Percentiles rank a stretch among this genome's conserved stretches.
Evolutionary conservation across 2,888 invertebrate species (phyloP).

Genomic region (Smittia aterrima): DNA sequence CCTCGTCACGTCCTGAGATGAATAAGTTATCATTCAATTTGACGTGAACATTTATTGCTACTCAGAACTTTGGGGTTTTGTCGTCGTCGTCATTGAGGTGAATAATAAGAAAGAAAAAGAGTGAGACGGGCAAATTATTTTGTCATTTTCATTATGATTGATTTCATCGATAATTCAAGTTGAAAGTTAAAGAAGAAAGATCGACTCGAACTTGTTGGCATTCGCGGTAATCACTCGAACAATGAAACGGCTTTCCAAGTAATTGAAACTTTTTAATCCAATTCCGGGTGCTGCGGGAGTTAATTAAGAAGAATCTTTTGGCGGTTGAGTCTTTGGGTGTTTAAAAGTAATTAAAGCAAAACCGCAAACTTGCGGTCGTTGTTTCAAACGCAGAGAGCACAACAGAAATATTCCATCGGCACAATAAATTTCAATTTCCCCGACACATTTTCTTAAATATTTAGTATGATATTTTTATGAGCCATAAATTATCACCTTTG

Average conservation of each 20-base stretch:
- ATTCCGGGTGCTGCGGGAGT: not conserved
- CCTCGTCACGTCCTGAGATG: conserved; percentile 36
- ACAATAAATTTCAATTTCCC: conserved; percentile 40
- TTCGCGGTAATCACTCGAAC: not conserved
- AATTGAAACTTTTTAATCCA: conserved; percentile 7
- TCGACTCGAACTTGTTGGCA: conserved; percentile 2
- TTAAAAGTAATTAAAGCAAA: no score
- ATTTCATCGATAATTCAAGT: conserved; percentile 18
- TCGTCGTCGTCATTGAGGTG: not conserved
- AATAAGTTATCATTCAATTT: conserved; percentile 41
- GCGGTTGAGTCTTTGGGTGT: not conserved
- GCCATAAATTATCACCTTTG: conserved; percentile 40
- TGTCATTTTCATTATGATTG: conserved; percentile 38
- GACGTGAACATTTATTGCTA: conserved; percentile 36
- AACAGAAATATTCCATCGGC: not conserved
- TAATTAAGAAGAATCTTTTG: not conserved
- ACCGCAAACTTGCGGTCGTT: conserved; percentile 11
- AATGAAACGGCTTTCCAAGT: conserved; percentile 4
- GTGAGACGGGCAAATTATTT: not conserved
- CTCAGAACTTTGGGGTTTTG: conserved; percentile 13
- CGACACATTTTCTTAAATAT: conserved; percentile 35
- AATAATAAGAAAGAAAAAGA: not conserved
- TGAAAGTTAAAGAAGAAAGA: not conserved
- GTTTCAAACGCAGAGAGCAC: not conserved
- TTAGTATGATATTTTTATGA: conserved; percentile 32